Base-by-base conservation (phyloP, 2,888 invertebrate species). In the Temnothorax rugatulus region DNA sequence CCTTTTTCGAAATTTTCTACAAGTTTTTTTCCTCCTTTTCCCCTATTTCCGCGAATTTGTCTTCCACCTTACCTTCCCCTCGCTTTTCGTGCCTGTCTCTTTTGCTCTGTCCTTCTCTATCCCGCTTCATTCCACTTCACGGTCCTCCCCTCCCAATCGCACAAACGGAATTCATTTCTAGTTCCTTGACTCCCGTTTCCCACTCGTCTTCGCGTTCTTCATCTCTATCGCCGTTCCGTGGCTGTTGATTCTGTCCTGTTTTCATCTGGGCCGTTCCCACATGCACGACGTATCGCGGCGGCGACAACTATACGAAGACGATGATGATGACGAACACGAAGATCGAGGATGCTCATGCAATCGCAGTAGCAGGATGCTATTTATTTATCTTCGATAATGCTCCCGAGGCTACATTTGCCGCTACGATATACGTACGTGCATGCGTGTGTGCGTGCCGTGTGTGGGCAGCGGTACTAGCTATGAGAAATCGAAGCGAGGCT, bases 121-220 rank as follows among this genome's bases (percentile, higher is more conserved):
- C 41, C 41, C 8, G 41, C 41, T 54, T 47, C 66, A 29, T 76
- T 61, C n/a, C 69, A 38, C 79, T 57, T 73, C 34, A 54, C 81
- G 18, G 59, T 84, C 86, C 82, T 82, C 68, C 91, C 82, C 74
- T 89, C 89, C 88, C 91, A 87, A 88, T 90, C 90, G 86, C 85
- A 79, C 90, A 89, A 88, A 87, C 87, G 90, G 90, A 91, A 92
- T 92, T 91, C 90, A 90, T 91, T 91, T 91, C 91, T 89, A 90
- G 91, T 92, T 91, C 92, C 91, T 92, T 91, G 91, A 92, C 92
- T 92, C 91, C 84, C 86, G 86, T 74, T 82, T 74, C 50, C 77
- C 41, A 38, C 77, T 68, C 83, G 57, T 38, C 59, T 73, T 61
- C 63, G 13, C 38, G 52, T 25, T 52, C 74, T 61, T 68, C 68